These are phyloP conservation scores for Myiothlypis chrysogaster DNA, from an alignment of 2,797 vertebrate genomes.

Conservation along the genomic window DNA sequence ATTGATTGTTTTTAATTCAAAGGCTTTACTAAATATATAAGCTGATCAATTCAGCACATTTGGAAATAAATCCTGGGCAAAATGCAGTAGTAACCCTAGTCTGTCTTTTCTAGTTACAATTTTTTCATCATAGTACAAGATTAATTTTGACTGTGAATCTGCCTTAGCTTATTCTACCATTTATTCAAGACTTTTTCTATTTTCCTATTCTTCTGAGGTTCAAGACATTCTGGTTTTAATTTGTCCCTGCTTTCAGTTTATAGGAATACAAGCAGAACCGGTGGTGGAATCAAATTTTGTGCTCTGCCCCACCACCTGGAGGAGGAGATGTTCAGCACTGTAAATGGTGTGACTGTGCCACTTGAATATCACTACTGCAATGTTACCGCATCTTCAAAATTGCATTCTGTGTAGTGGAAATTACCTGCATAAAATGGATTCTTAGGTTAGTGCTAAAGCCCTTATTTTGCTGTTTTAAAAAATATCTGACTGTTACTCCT, in stretches of 20 bases:
- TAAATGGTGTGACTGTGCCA: fast-evolving
- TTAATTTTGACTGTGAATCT: not conserved
- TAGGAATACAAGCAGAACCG: fast-evolving
- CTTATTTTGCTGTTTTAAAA: not conserved
- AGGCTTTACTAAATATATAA: not conserved
- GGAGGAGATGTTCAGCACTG: not conserved
- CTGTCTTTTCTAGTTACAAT: not conserved
- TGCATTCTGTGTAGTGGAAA: not conserved
- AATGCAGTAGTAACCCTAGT: not conserved
- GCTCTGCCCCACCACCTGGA: not conserved
- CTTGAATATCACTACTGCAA: not conserved
- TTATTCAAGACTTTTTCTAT: not conserved
- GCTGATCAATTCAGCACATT: not conserved
- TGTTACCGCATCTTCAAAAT: not conserved
- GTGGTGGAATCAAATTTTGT: not conserved
- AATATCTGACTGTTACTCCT: fast-evolving
- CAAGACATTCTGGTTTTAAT: not conserved
- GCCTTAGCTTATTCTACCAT: not conserved
- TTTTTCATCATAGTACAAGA: not conserved
- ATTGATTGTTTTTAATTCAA: not conserved
- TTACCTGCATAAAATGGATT: not conserved
- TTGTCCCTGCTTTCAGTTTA: not conserved
- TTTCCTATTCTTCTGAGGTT: not conserved
- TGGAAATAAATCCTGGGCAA: not conserved
- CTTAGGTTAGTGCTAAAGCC: not conserved